A percentile compares a stretch with the other conserved stretches of the same genome.
Evolutionary conservation across 2,113 vertebrate species (phyloP).

Genomic region (Ochotona princeps): DNA sequence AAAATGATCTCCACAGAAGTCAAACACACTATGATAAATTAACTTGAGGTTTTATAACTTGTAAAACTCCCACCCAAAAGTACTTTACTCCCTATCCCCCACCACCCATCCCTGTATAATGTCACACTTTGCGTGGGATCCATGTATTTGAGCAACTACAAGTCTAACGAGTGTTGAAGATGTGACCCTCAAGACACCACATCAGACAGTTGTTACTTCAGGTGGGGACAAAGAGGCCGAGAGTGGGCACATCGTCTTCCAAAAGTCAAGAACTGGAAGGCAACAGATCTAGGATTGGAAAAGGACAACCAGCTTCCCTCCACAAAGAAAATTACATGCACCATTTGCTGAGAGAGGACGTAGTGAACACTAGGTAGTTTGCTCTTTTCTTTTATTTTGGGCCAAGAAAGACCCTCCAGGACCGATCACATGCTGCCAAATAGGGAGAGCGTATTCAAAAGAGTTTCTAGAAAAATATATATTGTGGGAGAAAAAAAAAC

Average conservation of each 20-base stretch:
- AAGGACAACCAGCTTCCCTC: not conserved
- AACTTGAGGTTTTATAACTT: conserved; percentile 16
- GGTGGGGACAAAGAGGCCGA: not conserved
- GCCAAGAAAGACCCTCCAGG: conserved; percentile 1
- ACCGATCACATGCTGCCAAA: not conserved
- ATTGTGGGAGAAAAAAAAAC: too few species aligned
- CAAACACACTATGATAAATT: not conserved
- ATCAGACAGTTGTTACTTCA: not conserved
- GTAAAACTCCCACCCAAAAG: conserved; percentile 40
- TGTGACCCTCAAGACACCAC: not conserved
- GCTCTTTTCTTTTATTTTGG: not conserved
- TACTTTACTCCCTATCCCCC: not conserved
- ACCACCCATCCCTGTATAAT: not conserved
- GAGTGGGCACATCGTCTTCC: not conserved
- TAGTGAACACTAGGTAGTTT: not conserved
- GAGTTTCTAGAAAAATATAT: too few species aligned
- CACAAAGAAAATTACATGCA: not conserved
- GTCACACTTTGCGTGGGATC: not conserved
- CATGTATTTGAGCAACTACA: not conserved
- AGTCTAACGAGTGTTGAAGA: not conserved
- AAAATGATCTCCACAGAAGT: conserved; percentile 29
- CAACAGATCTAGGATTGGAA: not conserved
- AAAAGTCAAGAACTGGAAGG: not conserved
- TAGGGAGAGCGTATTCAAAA: too few species aligned
- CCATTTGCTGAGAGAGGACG: not conserved